Conservation (phyloP, 2,797 vertebrate genomes). For the Malurus leucopterus region DNA sequence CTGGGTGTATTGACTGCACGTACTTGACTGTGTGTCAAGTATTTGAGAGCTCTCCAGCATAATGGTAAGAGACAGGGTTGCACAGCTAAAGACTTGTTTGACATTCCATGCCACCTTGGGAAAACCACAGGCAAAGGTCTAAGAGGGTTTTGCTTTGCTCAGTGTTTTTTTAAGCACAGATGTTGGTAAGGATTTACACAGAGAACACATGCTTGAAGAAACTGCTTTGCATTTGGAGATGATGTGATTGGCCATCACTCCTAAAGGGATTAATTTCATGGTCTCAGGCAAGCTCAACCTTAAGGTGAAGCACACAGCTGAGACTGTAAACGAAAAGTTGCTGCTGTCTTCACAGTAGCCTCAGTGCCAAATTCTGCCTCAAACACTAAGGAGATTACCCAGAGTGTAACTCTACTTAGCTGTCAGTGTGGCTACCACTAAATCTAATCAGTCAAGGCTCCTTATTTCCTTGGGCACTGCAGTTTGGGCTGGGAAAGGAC, state of each 20-base stretch:
- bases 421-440: not conserved
- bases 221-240: not conserved
- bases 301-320: not conserved
- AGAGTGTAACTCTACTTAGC: not conserved
- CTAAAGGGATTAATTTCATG: not conserved
- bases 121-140: not conserved
- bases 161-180: not conserved
- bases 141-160: not conserved
- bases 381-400: not conserved
- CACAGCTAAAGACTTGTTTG: not conserved
- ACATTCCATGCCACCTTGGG: not conserved
- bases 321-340: not conserved
- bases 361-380: not conserved
- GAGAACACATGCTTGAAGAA: not conserved
- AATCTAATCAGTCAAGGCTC: not conserved
- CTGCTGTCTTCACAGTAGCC: not conserved
- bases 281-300: not conserved
- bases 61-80: not conserved
- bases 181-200: not conserved
- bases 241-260: not conserved
- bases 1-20: fast-evolving
- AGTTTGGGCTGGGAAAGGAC: not conserved
- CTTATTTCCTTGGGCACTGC: not conserved
- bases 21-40: not conserved
- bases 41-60: not conserved